Evolutionary conservation across 2,888 invertebrate species (phyloP).

Genomic region (Eucera pruinosa): DNA sequence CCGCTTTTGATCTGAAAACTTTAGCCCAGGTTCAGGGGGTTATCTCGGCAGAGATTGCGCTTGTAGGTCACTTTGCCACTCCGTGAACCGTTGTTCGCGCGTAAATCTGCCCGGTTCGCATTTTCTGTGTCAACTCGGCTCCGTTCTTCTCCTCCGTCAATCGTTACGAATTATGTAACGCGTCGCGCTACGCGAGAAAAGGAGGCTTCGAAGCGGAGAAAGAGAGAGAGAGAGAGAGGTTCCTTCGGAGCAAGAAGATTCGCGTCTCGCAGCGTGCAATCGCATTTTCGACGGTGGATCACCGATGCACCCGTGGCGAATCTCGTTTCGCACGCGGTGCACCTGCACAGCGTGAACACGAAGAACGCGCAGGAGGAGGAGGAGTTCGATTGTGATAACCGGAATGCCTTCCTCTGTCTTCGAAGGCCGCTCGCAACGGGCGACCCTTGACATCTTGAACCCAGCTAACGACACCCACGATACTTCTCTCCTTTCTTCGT

Average conservation of each 20-base stretch:
- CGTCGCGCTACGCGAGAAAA: no score
- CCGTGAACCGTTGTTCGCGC: conserved; percentile 12
- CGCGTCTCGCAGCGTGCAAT: conserved; percentile 1
- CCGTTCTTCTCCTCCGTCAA: neutral
- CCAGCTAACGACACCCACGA: conserved; percentile 51
- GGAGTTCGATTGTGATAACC: conserved; percentile 57
- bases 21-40: conserved; percentile 63
- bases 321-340: conserved; percentile 48
- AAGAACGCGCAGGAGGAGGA: conserved; percentile 44
- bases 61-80: conserved; percentile 63
- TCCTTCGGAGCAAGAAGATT: no score
- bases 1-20: conserved; percentile 39
- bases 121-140: neutral
- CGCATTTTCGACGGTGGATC: conserved; percentile 27
- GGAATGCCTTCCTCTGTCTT: conserved; percentile 51
- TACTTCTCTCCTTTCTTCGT: conserved; percentile 30
- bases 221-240: no score
- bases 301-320: conserved; percentile 31
- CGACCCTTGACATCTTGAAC: conserved; percentile 63
- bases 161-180: neutral
- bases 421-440: conserved; percentile 45
- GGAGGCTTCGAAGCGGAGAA: no score
- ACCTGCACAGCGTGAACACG: conserved; percentile 42
- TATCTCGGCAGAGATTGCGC: conserved; percentile 66
- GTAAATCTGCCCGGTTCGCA: neutral